Evolutionary conservation across 2,888 invertebrate genomes (phyloP), one percentile per base, ranked within the genome.

Genomic region (Callinectes sapidus): DNA sequence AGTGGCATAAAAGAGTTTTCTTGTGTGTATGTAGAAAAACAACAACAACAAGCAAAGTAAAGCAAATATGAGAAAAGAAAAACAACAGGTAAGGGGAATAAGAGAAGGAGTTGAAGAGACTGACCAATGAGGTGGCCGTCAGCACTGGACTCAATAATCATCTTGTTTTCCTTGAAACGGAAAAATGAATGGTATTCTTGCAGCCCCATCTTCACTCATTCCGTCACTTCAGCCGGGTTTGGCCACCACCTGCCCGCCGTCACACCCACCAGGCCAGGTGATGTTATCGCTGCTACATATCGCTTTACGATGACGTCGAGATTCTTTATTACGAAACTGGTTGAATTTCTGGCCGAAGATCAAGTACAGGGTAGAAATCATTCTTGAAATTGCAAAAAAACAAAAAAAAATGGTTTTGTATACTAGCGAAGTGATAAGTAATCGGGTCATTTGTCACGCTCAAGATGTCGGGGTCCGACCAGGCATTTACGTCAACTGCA

Each of bases 81-180:
- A 39, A 39, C 39, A 39, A n/a, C 18, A 86, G 42, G 5, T 2
- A 39, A 14, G 42, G 39, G 8, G 48, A 87, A 18, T 2, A 48
- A 14, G 86, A 86, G 86, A n/a, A 48, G 48, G 86, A 86, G 86
- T 35, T 18, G 48, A 32, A 39, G 39, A 86, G 39, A 86, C 28
- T 77, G 71, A 13, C 71, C 28, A 77, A 23, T 77, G 28, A n/a
- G n/a, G 13, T 10, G 71, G 71, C 28, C 71, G 71, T 77, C 71
- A 77, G 13, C 71, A 32, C 16, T 81, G 81, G 61, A n/a, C 48
- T 18, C 55, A 88, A 87, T n/a, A 61, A 88, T 88, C 88, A 88
- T 61, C 28, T n/a, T 61, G 88, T 88, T 88, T 88, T 35, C 61
- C 61, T 32, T 35, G 48, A 32, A 32, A 28, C 88, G 32, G 14